Evolutionary conservation across 2,888 invertebrate genomes (phyloP), one percentile per base, ranked within the genome.

Genomic region (Encarsia formosa): DNA sequence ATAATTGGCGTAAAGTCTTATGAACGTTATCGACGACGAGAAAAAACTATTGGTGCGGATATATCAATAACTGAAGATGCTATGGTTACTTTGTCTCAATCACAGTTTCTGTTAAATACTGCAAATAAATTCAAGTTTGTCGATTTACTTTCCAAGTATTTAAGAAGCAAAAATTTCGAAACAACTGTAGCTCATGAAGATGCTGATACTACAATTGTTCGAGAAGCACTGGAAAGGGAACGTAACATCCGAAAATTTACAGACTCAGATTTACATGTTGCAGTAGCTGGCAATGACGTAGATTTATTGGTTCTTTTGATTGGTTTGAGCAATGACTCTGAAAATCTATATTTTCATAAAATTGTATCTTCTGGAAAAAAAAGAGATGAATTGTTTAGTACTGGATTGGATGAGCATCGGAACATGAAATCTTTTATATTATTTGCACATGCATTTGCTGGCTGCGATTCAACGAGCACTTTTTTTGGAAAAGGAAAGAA

Each of bases 21-120:
- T 24, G 58, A 61, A 54, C 49, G 61, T 26, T 57, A 57, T 37
- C 51, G 54, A 9, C 34, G 59, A 2, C 29, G 38, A 39, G 49
- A 58, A 23, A 53, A 37, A 42, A 52, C 47, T 46, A 22, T 52
- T 4, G 57, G 52, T 31, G 45, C 58, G 13, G 57, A 61, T 40
- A 40, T 61, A 11, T 51, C 58, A 6, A 44, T 61, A 19, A 39
- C 23, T 13, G 57, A 58, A 32, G 34, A 32, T n/a, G 59, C 40
- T 29, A 26, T 56, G 11, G 40, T 57, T 8, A 53, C 43, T n/a
- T 24, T 61, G 18, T 55, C 46, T 11, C 61, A 62, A 29, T 49
- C 45, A 16, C 52, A 49, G 26, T 62, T 62, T 45, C 42, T 63
- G 1, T 53, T 58, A 1, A 63, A 63, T 46, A 32, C 49, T 39